Evolutionary conservation across 2,797 vertebrate genomes (phyloP), one percentile per base, ranked within the genome.

Genomic region (Sebastes vulpes): DNA sequence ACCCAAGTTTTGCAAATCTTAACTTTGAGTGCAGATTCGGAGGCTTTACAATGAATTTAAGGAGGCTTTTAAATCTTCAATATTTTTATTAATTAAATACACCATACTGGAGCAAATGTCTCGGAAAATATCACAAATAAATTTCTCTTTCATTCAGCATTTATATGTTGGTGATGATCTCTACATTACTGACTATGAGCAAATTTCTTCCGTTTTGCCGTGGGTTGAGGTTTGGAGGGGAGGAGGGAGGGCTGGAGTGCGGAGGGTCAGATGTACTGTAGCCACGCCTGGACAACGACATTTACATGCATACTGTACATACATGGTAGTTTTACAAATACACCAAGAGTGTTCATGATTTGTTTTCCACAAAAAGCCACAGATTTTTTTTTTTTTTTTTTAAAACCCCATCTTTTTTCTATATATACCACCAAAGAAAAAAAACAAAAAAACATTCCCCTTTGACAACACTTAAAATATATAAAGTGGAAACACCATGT

Each of bases 81-180:
- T 92, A 92, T 97, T 94, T 94, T 99, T 99, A 99, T 99, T 99
- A 99, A 97, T 99, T 99, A 99, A 99, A 99, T 99, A 99, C 98
- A 99, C 97, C 98, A 97, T 99, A 99, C 97, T 98, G 98, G 98
- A 99, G 98, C 98, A 99, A 99, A 98, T 98, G 97, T 99, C 98
- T 99, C 97, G 98, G 98, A 99, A 99, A 99, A 98, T 99, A 99
- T 99, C 98, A 99, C 98, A 99, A 99, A 99, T 99, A 99, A 98
- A 98, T 98, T 98, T 98, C 95, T 98, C 99, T 98, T 97, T 99
- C 98, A 98, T 98, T 98, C 97, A 97, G 98, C 97, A 97, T 97
- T 98, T 97, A 97, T 97, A 98, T 97, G 97, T 97, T 94, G 96
- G 96, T 97, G 97, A 96, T 96, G 96, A 96, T 97, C 96, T 98